Conservation (phyloP, 1,140 invertebrate species). For the Atta cephalotes region DNA sequence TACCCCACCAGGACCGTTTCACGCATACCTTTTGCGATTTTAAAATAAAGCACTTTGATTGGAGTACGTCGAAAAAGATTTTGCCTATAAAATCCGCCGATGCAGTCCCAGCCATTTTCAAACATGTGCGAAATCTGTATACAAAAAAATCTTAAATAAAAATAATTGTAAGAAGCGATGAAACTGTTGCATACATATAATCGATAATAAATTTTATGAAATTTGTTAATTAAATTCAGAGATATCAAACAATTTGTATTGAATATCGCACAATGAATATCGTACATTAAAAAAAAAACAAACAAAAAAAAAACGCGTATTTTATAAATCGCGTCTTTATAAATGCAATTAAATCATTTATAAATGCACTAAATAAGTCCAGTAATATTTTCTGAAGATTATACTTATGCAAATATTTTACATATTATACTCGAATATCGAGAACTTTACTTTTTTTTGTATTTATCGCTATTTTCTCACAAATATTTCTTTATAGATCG, state of each 20-base stretch:
- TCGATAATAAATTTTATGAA: neutral
- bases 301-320: neutral
- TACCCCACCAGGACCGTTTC: constrained; percentile 93
- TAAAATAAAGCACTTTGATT: constrained; percentile 96
- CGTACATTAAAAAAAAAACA: neutral
- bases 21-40: constrained; percentile 92
- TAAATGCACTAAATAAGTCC: neutral
- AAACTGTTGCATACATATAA: neutral
- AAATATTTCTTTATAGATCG: neutral
- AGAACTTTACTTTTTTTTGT: neutral
- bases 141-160: constrained; percentile 53
- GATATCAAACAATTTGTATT: neutral
- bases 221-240: neutral
- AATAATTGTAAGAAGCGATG: neutral
- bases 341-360: too few relatives aligned
- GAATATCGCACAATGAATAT: neutral
- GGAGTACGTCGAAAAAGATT: constrained; percentile 97
- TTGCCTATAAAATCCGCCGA: constrained; percentile 96
- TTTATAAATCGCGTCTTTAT: too few relatives aligned
- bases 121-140: constrained; percentile 95
- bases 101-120: constrained; percentile 94
- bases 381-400: neutral
- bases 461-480: constrained; percentile 3
- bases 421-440: neutral
- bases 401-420: neutral